Evolutionary conservation across 2,113 vertebrate species (phyloP).

Genomic region (Rhegmatorhina hoffmannsi): DNA sequence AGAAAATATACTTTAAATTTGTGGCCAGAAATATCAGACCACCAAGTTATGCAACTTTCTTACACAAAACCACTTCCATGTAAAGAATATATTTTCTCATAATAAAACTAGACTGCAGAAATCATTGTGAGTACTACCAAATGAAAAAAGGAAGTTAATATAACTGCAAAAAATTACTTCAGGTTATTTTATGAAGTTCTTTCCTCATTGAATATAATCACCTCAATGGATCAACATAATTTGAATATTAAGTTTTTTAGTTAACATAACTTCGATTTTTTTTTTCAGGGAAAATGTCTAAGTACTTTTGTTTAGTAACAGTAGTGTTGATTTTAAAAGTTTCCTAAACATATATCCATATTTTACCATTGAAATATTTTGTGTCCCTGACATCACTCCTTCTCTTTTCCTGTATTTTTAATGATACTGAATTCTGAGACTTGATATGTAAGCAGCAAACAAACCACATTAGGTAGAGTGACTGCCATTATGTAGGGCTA

Average conservation of each 20-base stretch:
- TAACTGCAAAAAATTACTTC: neutral
- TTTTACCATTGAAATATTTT: neutral
- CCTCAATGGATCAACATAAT: neutral
- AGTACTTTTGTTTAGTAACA: neutral
- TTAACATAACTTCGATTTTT: neutral
- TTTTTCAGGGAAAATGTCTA: neutral
- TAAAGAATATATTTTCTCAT: neutral
- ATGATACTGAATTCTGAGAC: neutral
- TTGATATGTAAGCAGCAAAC: neutral
- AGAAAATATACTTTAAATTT: neutral
- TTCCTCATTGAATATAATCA: neutral
- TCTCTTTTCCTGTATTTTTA: neutral
- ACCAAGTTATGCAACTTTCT: neutral
- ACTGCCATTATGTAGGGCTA: neutral
- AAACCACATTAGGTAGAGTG: neutral
- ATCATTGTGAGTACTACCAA: neutral
- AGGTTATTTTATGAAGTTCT: neutral
- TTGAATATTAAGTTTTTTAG: neutral
- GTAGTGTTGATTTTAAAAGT: neutral
- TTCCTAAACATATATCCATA: neutral
- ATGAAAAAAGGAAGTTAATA: neutral
- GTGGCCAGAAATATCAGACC: neutral
- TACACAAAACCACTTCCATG: neutral
- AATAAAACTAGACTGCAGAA: neutral
- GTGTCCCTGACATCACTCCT: neutral